Percentiles rank a stretch among this genome's conserved stretches.
phyloP scores from a whole-genome alignment of 2,113 vertebrate genomes.

The Hyaena hyaena region DNA sequence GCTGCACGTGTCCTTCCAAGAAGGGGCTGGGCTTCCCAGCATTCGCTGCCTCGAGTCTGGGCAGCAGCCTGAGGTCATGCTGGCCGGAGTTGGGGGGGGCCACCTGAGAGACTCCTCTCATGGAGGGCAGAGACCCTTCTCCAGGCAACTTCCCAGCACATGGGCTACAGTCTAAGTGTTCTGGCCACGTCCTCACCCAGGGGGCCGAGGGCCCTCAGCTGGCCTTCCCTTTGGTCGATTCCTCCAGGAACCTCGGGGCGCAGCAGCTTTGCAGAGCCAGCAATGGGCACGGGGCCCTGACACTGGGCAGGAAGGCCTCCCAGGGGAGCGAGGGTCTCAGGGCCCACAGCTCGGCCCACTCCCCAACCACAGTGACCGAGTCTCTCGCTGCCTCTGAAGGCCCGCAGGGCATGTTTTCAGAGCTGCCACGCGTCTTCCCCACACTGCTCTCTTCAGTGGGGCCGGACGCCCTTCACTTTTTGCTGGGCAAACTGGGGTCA shows the following conservation, averaged over 20 bases:
- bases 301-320: neutral
- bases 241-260: fast-evolving
- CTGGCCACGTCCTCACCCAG: fast-evolving
- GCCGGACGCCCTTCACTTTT: neutral
- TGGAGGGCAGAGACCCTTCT: fast-evolving
- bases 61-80: fast-evolving
- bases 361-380: fast-evolving
- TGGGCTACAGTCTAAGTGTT: fast-evolving
- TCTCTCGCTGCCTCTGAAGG: too few relatives aligned
- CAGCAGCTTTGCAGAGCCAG: neutral
- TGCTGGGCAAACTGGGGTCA: neutral
- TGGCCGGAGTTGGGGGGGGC: neutral
- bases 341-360: neutral
- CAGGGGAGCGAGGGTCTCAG: neutral
- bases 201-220: fast-evolving
- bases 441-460: neutral
- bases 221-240: neutral
- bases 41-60: fast-evolving
- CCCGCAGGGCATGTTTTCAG: neutral
- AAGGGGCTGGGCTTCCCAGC: fast-evolving
- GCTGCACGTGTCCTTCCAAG: neutral
- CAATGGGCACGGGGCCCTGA: neutral
- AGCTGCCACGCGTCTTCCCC: neutral
- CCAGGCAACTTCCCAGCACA: neutral
- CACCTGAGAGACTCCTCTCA: neutral